phyloP scores from a whole-genome alignment of 2,888 invertebrate species.

The Campaea margaritaria region DNA sequence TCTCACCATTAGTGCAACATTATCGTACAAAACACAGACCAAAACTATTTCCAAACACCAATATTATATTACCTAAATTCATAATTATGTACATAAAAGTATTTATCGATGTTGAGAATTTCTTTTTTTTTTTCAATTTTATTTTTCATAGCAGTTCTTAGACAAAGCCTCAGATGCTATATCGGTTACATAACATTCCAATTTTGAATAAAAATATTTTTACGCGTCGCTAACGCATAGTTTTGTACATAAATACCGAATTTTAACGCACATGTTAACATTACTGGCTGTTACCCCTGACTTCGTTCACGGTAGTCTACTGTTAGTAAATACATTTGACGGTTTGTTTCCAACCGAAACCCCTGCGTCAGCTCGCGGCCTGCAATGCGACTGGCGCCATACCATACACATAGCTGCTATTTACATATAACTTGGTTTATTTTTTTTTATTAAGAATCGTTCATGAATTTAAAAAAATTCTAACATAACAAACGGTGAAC shows the following conservation, averaged over 20 bases:
- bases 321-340: too few relatives aligned
- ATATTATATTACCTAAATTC: conserved; percentile 57
- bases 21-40: conserved; percentile 82
- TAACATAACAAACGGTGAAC: too few relatives aligned
- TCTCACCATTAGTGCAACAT: conserved; percentile 74
- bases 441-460: too few relatives aligned
- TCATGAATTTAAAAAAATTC: too few relatives aligned
- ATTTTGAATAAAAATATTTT: conserved; percentile 35
- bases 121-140: conserved; percentile 25
- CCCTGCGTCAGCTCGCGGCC: too few relatives aligned
- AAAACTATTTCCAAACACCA: conserved; percentile 75
- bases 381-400: too few relatives aligned
- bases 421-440: too few relatives aligned
- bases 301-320: too few relatives aligned
- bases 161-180: conserved; percentile 79
- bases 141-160: conserved; percentile 58
- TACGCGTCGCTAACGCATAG: conserved; percentile 54
- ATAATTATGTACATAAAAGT: conserved; percentile 64
- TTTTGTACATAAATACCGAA: conserved; percentile 53
- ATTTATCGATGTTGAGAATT: conserved; percentile 70
- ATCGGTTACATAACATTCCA: conserved; percentile 71
- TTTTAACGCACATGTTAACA: conserved; percentile 47
- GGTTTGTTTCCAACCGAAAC: too few relatives aligned
- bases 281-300: not conserved
- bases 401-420: too few relatives aligned